Evolutionary conservation across 2,888 invertebrate species (phyloP).

Genomic region (Lochmaea capreae): DNA sequence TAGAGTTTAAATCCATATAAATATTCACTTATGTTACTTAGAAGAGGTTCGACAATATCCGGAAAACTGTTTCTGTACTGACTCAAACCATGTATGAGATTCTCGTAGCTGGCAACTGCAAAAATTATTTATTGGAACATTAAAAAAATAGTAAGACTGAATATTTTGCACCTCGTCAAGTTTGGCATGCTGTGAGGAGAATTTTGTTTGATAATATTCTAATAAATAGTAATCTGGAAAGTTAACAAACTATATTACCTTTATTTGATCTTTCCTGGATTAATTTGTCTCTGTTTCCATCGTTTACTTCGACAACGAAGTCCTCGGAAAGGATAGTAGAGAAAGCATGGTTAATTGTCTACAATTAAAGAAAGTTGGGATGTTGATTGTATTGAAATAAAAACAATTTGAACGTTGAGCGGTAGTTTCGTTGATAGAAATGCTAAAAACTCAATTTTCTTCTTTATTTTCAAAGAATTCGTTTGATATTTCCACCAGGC

Average conservation of each 20-base stretch:
- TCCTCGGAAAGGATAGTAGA: constrained; percentile 50
- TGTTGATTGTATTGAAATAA: no score
- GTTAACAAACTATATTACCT: constrained; percentile 7
- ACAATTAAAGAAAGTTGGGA: constrained; percentile 34
- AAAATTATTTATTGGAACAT: background rate
- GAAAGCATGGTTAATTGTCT: constrained; percentile 55
- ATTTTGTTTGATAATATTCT: no score
- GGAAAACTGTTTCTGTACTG: constrained; percentile 77
- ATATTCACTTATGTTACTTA: constrained; percentile 76
- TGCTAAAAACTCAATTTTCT: no score
- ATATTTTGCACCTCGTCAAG: background rate
- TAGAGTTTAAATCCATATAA: constrained; percentile 73
- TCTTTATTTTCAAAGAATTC: no score
- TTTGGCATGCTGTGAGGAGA: no score
- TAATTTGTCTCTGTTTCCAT: constrained; percentile 38
- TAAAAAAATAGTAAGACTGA: constrained; percentile 32
- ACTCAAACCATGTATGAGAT: constrained; percentile 67
- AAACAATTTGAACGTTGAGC: no score
- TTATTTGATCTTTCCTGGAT: constrained; percentile 21
- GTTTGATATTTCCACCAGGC: no score
- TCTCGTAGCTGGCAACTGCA: constrained; percentile 52
- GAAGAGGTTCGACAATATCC: constrained; percentile 81
- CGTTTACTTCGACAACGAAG: constrained; percentile 44
- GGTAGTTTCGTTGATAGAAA: no score
- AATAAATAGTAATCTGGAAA: background rate